These are phyloP conservation scores for Acanthopagrus latus DNA, from an alignment of 2,797 vertebrate genomes.

Conservation along the genomic window DNA sequence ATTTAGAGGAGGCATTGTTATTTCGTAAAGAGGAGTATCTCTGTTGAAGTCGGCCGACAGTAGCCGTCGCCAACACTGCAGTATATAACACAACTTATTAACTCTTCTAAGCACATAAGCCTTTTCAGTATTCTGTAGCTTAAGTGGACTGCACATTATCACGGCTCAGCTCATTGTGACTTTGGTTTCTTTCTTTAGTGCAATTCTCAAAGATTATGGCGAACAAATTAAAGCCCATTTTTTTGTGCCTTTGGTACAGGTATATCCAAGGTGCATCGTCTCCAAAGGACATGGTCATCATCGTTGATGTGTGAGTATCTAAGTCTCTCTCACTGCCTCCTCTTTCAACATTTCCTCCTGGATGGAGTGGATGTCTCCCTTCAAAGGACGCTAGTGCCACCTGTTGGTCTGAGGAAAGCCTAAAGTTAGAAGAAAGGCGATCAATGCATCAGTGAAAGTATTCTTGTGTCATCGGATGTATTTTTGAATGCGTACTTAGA, in stretches of 20 bases:
- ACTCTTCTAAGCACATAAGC: slow-evolving; percentile 82
- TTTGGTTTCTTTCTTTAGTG: slow-evolving; percentile 46
- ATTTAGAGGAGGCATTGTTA: slow-evolving; percentile 69
- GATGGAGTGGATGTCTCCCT: slow-evolving; percentile 39
- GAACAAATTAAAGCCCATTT: slow-evolving; percentile 59
- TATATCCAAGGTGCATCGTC: slow-evolving; percentile 99
- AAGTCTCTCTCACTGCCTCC: slow-evolving; percentile 6
- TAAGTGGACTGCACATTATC: slow-evolving; percentile 73
- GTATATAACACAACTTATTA: slow-evolving; percentile 75
- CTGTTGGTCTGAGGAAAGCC: slow-evolving; percentile 76
- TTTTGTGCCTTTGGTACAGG: slow-evolving; percentile 84
- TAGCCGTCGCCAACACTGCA: slow-evolving; percentile 63
- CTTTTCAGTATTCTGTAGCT: slow-evolving; percentile 73
- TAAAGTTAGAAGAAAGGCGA: slow-evolving; percentile 29
- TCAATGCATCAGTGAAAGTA: slow-evolving; percentile 5
- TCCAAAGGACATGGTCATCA: slow-evolving; percentile 99
- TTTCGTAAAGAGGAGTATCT: slow-evolving; percentile 59
- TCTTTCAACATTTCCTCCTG: slow-evolving; percentile 20
- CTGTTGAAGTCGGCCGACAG: slow-evolving; percentile 58
- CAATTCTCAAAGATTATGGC: slow-evolving; percentile 59
- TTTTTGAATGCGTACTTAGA: slow-evolving; percentile 4
- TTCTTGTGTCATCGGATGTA: background rate
- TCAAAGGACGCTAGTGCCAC: slow-evolving; percentile 84
- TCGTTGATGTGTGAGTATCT: slow-evolving; percentile 98
- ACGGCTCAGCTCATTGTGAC: slow-evolving; percentile 67